Evolutionary conservation across 1,140 invertebrate genomes (phyloP), one percentile per base, ranked within the genome.

Genomic region (Lasaia peninsularis): DNA sequence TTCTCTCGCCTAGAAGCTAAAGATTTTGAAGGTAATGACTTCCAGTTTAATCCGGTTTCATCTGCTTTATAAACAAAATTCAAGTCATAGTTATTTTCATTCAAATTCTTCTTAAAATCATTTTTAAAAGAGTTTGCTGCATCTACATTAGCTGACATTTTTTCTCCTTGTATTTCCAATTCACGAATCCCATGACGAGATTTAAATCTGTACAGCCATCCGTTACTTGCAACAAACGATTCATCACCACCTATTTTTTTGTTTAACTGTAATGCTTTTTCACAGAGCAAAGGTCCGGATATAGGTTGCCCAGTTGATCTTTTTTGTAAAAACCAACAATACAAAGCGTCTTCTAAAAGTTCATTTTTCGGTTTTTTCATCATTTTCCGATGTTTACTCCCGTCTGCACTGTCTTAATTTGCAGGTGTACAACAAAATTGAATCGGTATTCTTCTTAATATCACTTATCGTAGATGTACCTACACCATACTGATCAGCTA

Each of bases 131-230:
- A 56, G 21, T 63, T 61, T 34, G 52, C 55, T 33, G 61, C 37
- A 56, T 34, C 50, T 60, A 58, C 33, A 60, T 67, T 67, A 63
- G 33, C 65, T 55, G 68, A 63, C 54, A 67, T 62, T 60, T 65
- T 70, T 60, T 64, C 57, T 55, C 64, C 59, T 67, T 70, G 67
- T 56, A 70, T 67, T 56, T 64, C 48, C 50, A 67, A 59, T 67
- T 63, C 63, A 60, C 62, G 59, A 58, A 85, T 78, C 40, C 62
- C 67, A 63, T 76, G 75, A 52, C 73, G 56, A 48, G 56, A 67
- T 63, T 75, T 80, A 56, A 77, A 83, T 67, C 67, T 72, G 35
- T 58, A 44, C 24, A 74, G 56, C 71, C 72, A 84, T 51, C 75
- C 79, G 58, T 60, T 61, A 66, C 73, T 78, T 31, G 75, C 73